Evolutionary conservation across 92 coral and sea anemone genomes (phyloP).

Genomic region (Ricordea florida): DNA sequence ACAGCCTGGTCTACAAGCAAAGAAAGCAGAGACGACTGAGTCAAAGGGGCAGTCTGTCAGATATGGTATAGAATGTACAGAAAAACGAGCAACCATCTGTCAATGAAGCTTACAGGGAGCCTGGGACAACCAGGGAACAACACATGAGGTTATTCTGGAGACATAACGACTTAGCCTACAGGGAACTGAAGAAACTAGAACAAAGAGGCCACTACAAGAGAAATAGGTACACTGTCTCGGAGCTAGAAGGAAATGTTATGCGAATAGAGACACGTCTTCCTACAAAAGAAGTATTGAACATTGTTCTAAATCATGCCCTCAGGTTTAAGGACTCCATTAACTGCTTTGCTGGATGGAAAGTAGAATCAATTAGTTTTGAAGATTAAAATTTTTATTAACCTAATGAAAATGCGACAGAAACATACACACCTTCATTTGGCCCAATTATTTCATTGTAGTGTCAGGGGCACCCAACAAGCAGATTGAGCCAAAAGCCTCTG

Average conservation of each 20-base stretch:
- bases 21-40: slow-evolving; percentile 1
- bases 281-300: slow-evolving; percentile 28
- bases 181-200: slow-evolving; percentile 18
- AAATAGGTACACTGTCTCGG: not conserved
- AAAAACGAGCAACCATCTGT: slow-evolving; percentile 12
- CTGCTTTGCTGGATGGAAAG: slow-evolving; percentile 57
- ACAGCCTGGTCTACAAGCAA: slow-evolving; percentile 20
- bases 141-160: slow-evolving; percentile 24
- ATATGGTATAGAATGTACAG: slow-evolving; percentile 5
- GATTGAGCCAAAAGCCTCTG: too few species aligned
- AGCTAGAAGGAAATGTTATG: slow-evolving; percentile 18
- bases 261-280: slow-evolving; percentile 64
- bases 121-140: not conserved
- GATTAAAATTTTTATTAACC: slow-evolving; percentile 61
- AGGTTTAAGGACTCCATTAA: slow-evolving; percentile 22
- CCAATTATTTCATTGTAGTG: slow-evolving; percentile 19
- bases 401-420: slow-evolving; percentile 32
- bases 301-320: slow-evolving; percentile 27
- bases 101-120: not conserved
- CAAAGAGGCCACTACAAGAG: slow-evolving; percentile 4
- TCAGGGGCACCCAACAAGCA: too few species aligned
- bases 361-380: slow-evolving; percentile 32
- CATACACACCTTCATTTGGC: slow-evolving; percentile 8
- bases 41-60: not conserved
- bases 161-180: slow-evolving; percentile 22